These are phyloP conservation scores for Metellina segmentata DNA, from an alignment of 2,888 invertebrate genomes.

Conservation along the genomic window DNA sequence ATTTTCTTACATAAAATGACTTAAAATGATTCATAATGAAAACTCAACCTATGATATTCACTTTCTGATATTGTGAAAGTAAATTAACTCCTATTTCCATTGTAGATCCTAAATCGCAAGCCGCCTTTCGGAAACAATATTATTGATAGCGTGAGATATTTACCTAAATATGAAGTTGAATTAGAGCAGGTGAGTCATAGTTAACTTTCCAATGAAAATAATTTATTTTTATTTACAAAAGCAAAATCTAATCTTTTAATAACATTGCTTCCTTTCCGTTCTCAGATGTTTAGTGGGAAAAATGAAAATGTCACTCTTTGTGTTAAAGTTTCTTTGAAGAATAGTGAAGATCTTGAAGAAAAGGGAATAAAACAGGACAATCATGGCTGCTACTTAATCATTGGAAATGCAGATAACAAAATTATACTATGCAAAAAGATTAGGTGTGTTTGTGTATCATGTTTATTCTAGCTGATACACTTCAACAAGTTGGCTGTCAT, in stretches of 20 bases:
- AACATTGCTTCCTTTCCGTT: neutral
- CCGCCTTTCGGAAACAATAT: conserved; percentile 88
- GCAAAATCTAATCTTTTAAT: neutral
- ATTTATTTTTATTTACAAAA: neutral
- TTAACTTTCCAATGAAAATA: neutral
- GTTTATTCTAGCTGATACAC: too few relatives aligned
- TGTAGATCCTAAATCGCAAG: conserved; percentile 87
- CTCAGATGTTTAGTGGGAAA: conserved; percentile 30
- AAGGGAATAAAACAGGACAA: conserved; percentile 83
- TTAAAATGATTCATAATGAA: too few relatives aligned
- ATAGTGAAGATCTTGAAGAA: conserved; percentile 80
- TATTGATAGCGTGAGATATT: conserved; percentile 84
- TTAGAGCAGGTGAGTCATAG: conserved; percentile 80
- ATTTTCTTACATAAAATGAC: too few relatives aligned
- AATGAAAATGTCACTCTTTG: conserved; percentile 6
- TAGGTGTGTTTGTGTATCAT: neutral
- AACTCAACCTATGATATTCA: too few relatives aligned
- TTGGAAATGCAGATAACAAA: conserved; percentile 86
- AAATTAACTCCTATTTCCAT: neutral
- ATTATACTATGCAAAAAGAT: conserved; percentile 82
- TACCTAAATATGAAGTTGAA: conserved; percentile 85
- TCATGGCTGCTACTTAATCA: conserved; percentile 84
- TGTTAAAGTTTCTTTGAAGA: conserved; percentile 66
- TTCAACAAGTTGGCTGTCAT: too few relatives aligned
- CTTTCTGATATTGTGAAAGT: too few relatives aligned